A percentile compares a stretch with the other conserved stretches of the same genome.
Evolutionary conservation across 2,888 invertebrate genomes (phyloP).

Genomic region (Endomychus coccineus): DNA sequence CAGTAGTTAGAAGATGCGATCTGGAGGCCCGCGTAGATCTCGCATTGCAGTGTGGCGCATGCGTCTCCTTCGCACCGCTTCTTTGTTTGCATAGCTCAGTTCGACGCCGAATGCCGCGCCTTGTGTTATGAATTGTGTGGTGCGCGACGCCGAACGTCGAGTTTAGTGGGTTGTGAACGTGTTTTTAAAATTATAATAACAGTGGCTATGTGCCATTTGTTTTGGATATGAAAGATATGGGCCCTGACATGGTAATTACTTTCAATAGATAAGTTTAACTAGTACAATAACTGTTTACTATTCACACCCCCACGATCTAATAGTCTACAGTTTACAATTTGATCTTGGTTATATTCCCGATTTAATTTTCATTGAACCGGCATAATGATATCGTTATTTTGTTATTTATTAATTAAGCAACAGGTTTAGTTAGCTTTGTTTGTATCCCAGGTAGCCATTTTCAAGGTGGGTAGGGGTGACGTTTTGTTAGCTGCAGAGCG

Average conservation of each 20-base stretch:
- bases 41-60: slow-evolving; percentile 34
- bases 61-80: slow-evolving; percentile 26
- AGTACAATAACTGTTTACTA: too few relatives aligned
- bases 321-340: too few relatives aligned
- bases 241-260: slow-evolving; percentile 67
- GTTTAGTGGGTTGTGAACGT: slow-evolving; percentile 26
- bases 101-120: slow-evolving; percentile 37
- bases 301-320: too few relatives aligned
- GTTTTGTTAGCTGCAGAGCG: slow-evolving; percentile 14
- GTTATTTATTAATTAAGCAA: too few relatives aligned
- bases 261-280: too few relatives aligned
- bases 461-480: slow-evolving; percentile 33
- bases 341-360: too few relatives aligned
- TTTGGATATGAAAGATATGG: slow-evolving; percentile 63
- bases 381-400: too few relatives aligned
- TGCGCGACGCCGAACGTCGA: slow-evolving; percentile 42
- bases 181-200: slow-evolving; percentile 18
- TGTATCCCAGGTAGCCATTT: slow-evolving; percentile 56
- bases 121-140: slow-evolving; percentile 34
- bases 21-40: too few relatives aligned
- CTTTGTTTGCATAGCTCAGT: slow-evolving; percentile 32
- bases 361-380: too few relatives aligned
- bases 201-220: slow-evolving; percentile 27
- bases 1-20: too few relatives aligned
- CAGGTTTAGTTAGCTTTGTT: slow-evolving; percentile 51